Evolutionary conservation across 2,888 invertebrate species (phyloP), one percentile per base, ranked within the genome.

Genomic region (Parasteatoda lunata): DNA sequence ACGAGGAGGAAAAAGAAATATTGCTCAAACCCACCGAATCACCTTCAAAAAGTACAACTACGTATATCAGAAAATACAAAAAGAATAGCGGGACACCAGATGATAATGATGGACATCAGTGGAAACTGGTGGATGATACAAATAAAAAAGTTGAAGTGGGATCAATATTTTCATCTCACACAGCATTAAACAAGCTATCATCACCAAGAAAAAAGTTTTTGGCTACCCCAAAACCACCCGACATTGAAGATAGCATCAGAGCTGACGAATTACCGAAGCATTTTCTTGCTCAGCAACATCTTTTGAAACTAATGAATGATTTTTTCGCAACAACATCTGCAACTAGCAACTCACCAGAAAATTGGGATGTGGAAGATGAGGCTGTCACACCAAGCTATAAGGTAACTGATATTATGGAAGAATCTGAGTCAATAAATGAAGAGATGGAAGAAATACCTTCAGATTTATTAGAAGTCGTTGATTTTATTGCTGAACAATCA

Each of bases 291-390:
- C 88, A 88, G 48, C 83, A 88, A 69, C 83, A 88, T 54, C 51
- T 88, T 15, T 68, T 82, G 13, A 88, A 88, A 76, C 47, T 88
- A 5, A 82, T 88, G 82, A 83, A 88, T 51, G 83, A 88, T 48
- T 88, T 88, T 15, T 88, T 88, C 15, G 83, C 83, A 9, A 79
- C 82, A 69, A 75, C 88, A 69, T 71, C 84, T 4, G 13, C 77
- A 0, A 52, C 45, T 65, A 71, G 49, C 5, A 77, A 75, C 13
- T 0, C 48, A 3, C n/a, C 73, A 3, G 73, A 49, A 47, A 72
- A 45, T 30, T 48, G 48, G 30, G 9, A 70, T 30, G 72, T 15
- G 8, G 79, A 71, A 9, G 77, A 72, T 3, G 65, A 78, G 5
- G 51, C 30, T 5, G 64, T 59, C 52, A 69, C 68, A n/a, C 75